Conservation (phyloP, 92 coral and sea anemone species). For the Scolanthus callimorphus region DNA sequence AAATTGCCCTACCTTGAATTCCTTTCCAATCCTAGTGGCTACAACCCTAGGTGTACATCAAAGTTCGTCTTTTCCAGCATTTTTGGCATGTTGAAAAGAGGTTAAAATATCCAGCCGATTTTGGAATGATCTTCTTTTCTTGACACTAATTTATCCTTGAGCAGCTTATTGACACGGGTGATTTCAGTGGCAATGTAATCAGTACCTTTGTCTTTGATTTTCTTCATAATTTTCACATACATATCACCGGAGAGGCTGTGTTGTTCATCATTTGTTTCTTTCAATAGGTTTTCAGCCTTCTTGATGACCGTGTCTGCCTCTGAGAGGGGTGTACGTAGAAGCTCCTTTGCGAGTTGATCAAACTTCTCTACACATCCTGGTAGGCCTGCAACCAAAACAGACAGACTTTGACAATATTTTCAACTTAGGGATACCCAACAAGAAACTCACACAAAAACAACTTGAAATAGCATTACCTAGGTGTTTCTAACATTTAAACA, state of each 20-base stretch:
- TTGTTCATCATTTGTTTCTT: constrained; percentile 52
- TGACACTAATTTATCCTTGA: constrained; percentile 82
- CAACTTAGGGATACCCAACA: too few relatives aligned
- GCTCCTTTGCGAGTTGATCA: constrained; percentile 74
- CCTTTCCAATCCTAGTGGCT: too few relatives aligned
- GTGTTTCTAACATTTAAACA: too few relatives aligned
- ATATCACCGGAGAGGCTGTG: constrained; percentile 65
- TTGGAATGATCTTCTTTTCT: constrained; percentile 76
- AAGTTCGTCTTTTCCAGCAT: constrained; percentile 10
- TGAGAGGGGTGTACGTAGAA: constrained; percentile 37
- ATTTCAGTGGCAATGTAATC: constrained; percentile 75
- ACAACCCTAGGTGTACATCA: too few relatives aligned
- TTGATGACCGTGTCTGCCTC: constrained; percentile 43
- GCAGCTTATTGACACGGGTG: constrained; percentile 76
- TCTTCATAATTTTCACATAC: constrained; percentile 87
- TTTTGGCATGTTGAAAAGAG: constrained; percentile 58
- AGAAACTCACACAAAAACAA: too few relatives aligned
- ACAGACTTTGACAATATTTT: too few relatives aligned
- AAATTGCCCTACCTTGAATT: too few relatives aligned
- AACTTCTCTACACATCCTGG: constrained; percentile 88
- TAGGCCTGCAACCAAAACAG: too few relatives aligned
- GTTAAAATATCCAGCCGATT: constrained; percentile 88
- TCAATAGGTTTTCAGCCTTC: constrained; percentile 62
- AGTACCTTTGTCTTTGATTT: constrained; percentile 85
- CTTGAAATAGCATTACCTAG: too few relatives aligned